Evolutionary conservation across 2,113 vertebrate genomes (phyloP), one percentile per base, ranked within the genome.

Genomic region (Peromyscus leucopus): DNA sequence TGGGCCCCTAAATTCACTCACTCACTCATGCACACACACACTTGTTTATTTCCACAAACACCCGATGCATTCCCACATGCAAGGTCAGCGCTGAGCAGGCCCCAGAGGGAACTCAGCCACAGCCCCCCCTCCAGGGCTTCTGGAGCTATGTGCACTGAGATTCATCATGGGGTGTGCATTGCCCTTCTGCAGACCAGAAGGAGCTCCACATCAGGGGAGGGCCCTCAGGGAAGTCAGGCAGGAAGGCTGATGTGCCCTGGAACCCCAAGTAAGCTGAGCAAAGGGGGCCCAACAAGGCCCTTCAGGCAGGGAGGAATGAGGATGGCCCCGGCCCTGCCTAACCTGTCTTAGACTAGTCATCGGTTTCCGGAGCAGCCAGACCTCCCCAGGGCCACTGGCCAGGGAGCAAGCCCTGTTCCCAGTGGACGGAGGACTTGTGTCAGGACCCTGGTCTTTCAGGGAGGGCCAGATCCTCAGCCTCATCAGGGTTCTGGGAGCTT

Each of bases 31-130:
- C 51, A 51, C 51, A 51, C 26, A 22, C 5, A 0, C 48, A 13
- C 24, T 33, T 55, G 13, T 39, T 72, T 57, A 13, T 10, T 61
- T 39, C n/a, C 59, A 19, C 39, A 33, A n/a, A 31, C 1, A n/a
- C 4, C 65, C 7, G 5, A 5, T 2, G 4, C 19, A 7, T n/a
- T 69, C 4, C 2, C 1, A 31, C 0, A 59, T 1, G 0, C 19
- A 61, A 22, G 65, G 57, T 10, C 61, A 8, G 12, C 1, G 28
- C 83, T 26, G 3, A 33, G 71, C 87, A 42, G 92, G 15, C 42
- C 21, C 42, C 83, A 69, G 84, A 22, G 46, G 79, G 0, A 59
- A 82, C 4, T 5, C 82, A 48, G 82, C 69, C n/a, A 26, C 8
- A 79, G 28, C 19, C 28, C n/a, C 7, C 51, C 7, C 75, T 36